These are phyloP conservation scores for Herpailurus yagouaroundi DNA, from an alignment of 2,113 vertebrate genomes.

Conservation along the genomic window DNA sequence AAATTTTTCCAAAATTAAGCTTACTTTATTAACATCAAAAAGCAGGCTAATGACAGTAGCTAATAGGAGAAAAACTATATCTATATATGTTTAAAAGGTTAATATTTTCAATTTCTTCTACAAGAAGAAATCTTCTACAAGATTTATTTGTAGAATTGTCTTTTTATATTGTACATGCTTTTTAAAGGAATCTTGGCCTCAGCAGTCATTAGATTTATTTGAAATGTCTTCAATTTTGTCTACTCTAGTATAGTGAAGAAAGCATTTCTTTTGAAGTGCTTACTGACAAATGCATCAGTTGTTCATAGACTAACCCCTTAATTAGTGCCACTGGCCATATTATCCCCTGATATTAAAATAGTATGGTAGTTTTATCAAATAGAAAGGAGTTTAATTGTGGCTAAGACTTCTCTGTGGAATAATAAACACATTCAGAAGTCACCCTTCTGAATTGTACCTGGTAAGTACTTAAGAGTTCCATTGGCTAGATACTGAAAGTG, in stretches of 20 bases:
- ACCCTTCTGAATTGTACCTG: conserved; percentile 74
- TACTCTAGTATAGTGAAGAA: not conserved
- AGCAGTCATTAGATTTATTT: conserved; percentile 44
- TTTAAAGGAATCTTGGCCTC: not conserved
- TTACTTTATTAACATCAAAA: conserved; percentile 58
- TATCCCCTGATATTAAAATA: conserved; percentile 83
- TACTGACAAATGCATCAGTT: conserved; percentile 81
- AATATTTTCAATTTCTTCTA: conserved; percentile 47
- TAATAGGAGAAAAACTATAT: not conserved
- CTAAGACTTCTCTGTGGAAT: conserved; percentile 82
- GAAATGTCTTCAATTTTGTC: conserved; percentile 28
- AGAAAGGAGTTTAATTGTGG: conserved; percentile 82
- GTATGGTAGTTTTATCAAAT: conserved; percentile 80
- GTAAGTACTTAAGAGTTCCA: conserved; percentile 70
- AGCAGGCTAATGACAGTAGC: conserved; percentile 21
- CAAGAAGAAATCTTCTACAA: not conserved
- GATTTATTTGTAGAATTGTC: conserved; percentile 9
- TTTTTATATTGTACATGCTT: not conserved
- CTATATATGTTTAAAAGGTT: not conserved
- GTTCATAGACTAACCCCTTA: conserved; percentile 78
- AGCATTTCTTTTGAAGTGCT: conserved; percentile 64
- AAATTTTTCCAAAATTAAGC: conserved; percentile 48
- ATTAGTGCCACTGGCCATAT: conserved; percentile 79
- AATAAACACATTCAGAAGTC: conserved; percentile 76
- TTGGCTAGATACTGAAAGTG: conserved; percentile 75